Base-by-base conservation (phyloP, 2,113 vertebrate genomes). In the Pionites leucogaster region DNA sequence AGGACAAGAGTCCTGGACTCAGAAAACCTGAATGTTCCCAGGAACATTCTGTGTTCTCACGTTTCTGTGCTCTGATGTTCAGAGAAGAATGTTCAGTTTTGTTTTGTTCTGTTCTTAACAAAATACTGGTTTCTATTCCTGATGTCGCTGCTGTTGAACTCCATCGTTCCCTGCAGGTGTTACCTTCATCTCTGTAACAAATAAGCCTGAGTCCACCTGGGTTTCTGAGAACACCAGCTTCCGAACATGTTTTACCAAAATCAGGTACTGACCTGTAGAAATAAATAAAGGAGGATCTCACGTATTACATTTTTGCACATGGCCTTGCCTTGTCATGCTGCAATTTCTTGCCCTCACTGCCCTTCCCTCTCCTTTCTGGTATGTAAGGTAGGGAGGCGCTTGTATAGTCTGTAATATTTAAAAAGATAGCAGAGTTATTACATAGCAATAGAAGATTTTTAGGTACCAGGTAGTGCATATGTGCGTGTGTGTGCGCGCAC, bases 401-500 rank as follows among this genome's bases (percentile, higher is more conserved):
- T 64, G 31, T 55, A 16, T 13, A 78, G 33, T 16, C 35, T 49
- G 29, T 53, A 68, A 37, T 67, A 76, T 88, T 81, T 76, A 39
- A 72, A 88, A 86, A 75, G 5, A 39, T 35, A 7, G 37, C 64
- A 78, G 35, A 71, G 57, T 6, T 77, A 33, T 52, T 78, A 23
- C 18, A 53, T 7, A 72, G 57, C 0, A 4, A 37, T 17, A 69
- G 64, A 74, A 81, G 60, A 65, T 55, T 50, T 53, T 57, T 53
- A 69, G 28, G 25, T 63, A 46, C 47, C 0, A 5, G 44, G n/a
- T 86, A 53, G 42, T 60, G 29, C 17, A 5, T 6, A 10, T 4
- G 31, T 4, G 6, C 1, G 2, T 29, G 52, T 52, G 28, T 28
- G 49, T 8, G 11, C 2, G 5, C 1, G 0, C 24, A 11, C 1